Base-by-base conservation (phyloP, 2,113 vertebrate species). In the Cepphus grylle region DNA sequence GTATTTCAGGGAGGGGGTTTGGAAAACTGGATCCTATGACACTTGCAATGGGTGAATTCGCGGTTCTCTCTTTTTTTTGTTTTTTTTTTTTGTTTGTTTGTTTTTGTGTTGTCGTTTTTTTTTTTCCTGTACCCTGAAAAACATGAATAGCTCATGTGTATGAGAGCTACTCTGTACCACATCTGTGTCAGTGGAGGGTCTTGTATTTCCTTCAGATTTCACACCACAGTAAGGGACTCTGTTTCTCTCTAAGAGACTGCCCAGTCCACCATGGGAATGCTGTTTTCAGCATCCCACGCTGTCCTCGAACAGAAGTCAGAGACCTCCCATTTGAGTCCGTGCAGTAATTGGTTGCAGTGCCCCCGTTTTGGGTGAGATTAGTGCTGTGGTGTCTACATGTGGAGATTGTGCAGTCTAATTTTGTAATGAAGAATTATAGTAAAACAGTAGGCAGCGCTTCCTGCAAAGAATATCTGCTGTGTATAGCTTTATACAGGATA, bases 391-490 rank as follows among this genome's bases (percentile, higher is more conserved):
- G 74, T 66, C 79, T 70, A 36, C 45, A 62, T 58, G 61, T 0
- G 1, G 79, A 86, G 90, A 58, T 40, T 23, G 4, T 76, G 36
- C 63, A 73, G 81, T 86, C 82, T 90, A 42, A 86, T 93, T 95
- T 92, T 95, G 63, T 95, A 55, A 86, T 83, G 67, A 93, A 81
- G 82, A 94, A 82, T 88, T 93, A 86, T 22, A 94, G 50, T 73
- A 77, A 93, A 94, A 72, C 74, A 80, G 80, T 94, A 91, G 88
- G 93, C 80, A 86, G 50, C 74, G 45, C 85, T 94, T 90, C 79
- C 80, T 92, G 90, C 63, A 83, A 71, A 92, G 78, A 94, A 16
- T 88, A 74, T 90, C 74, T 93, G 45, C 86, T 74, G 18, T 62
- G 49, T 74, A 25, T 85, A 73, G 70, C 78, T 96, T 94, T 61